A percentile compares a stretch with the other conserved stretches of the same genome.
These are phyloP conservation scores for Xenopus petersii DNA, from an alignment of 2,797 vertebrate genomes.

Conservation along the genomic window DNA sequence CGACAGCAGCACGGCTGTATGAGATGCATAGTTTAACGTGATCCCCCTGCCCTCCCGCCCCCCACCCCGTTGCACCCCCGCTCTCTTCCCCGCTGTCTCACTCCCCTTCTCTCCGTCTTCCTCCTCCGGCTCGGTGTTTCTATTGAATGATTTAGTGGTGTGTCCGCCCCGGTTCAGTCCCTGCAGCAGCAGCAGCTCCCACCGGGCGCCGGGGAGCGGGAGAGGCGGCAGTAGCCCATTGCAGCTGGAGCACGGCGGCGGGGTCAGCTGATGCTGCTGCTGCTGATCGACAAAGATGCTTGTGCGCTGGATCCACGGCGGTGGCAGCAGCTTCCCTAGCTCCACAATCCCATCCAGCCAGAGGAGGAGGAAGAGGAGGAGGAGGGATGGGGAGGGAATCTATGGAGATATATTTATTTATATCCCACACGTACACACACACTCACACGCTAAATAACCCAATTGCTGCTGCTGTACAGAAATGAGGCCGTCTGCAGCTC, in stretches of 20 bases:
- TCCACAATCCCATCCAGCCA: slow-evolving; percentile 67
- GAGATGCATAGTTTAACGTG: slow-evolving; percentile 80
- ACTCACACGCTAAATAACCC: slow-evolving; percentile 21
- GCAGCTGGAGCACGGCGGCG: slow-evolving; percentile 67
- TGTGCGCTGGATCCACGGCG: slow-evolving; percentile 64
- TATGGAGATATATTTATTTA: slow-evolving; percentile 48
- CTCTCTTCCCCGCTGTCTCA: slow-evolving; percentile 4
- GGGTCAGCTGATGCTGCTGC: slow-evolving; percentile 69
- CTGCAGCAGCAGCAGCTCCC: slow-evolving; percentile 65
- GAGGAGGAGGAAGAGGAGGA: slow-evolving; percentile 43
- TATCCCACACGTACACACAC: slow-evolving; percentile 47
- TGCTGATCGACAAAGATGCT: slow-evolving; percentile 69
- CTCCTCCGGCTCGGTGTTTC: background rate
- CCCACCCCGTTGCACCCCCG: background rate
- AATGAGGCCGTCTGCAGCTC: slow-evolving; percentile 29
- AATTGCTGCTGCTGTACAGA: slow-evolving; percentile 9
- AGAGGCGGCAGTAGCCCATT: slow-evolving; percentile 73
- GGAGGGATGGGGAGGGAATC: slow-evolving; percentile 36
- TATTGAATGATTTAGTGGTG: slow-evolving; percentile 3
- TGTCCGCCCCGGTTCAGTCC: slow-evolving; percentile 65
- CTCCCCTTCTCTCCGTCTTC: slow-evolving; percentile 25
- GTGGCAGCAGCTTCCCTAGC: slow-evolving; percentile 62
- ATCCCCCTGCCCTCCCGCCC: slow-evolving; percentile 16
- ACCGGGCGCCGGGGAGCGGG: slow-evolving; percentile 74
- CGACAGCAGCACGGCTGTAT: slow-evolving; percentile 74